Evolutionary conservation across 2,797 vertebrate species (phyloP), one percentile per base, ranked within the genome.

Genomic region (Hemitrygon akajei): DNA sequence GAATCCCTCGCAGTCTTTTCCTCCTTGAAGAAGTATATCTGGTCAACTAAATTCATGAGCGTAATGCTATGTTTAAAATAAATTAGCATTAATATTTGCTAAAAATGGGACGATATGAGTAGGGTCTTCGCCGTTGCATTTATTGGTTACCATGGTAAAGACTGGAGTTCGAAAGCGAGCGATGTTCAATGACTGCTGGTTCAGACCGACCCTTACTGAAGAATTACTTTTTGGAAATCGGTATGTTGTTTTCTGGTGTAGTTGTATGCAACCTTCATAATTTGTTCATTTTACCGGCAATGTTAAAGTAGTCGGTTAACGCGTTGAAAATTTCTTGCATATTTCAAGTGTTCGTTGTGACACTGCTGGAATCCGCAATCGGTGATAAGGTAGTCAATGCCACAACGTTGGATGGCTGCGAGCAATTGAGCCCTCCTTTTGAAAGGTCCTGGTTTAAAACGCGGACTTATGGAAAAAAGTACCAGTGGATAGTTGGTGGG

Each of bases 71-170:
- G 71, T 93, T 93, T 75, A n/a, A 47, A n/a, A 93, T 47, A 56
- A 93, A 30, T 18, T 71, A 76, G 18, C 91, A 93, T 7, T 76
- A 75, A 56, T 47, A 75, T 93, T 76, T 30, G 71, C 91, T 76
- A 75, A 27, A 92, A 76, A 73, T 93, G 69, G 71, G 71, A 56
- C 37, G 58, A 30, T 16, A 56, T 93, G 71, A 93, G 7, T 37
- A 30, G 71, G 16, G 40, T 75, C 66, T 47, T 73, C 16, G 60
- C 89, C 40, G 66, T 73, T 73, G 69, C 91, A 92, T 92, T 47
- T 47, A 30, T 30, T 30, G 91, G 91, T 93, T 93, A 71, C 91
- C 91, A 93, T 93, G 91, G 66, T 93, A 37, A 93, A 76, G 40
- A 56, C 20, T 92, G 69, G 22, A 22, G 91, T 92, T 40, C 40